Base-by-base conservation (phyloP, 2,797 vertebrate species). In the Sylvia borin region DNA sequence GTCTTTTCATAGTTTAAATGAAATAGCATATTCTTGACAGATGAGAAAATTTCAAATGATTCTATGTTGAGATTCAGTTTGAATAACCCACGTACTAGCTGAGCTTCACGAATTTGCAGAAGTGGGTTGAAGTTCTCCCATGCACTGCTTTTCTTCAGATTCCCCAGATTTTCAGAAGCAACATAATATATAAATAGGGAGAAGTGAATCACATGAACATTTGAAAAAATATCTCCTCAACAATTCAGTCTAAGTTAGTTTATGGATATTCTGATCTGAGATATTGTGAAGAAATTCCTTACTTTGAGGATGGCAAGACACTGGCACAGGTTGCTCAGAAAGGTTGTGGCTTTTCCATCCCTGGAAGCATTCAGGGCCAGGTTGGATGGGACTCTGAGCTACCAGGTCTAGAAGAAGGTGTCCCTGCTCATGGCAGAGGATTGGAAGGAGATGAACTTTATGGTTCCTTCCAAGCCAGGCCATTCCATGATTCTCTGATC, bases 1-100 rank as follows among this genome's bases (percentile, higher is more conserved):
- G 32, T 60, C 71, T 90, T 92, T 94, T 93, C 47, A 43, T 58
- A 78, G 34, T 75, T 90, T 90, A 96, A 96, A 88, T 81, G 54
- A 85, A 95, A 90, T 95, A 88, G 21, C 73, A 75, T 82, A 60
- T 73, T 86, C 51, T 84, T 94, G 94, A 90, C 92, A 96, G 95
- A 92, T 90, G 79, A 97, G 62, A 47, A 90, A 81, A 90, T 93
- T 90, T 97, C 92, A 94, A 95, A 94, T 85, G 90, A 80, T 66
- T 88, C 76, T 68, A 1, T 65, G 50, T 38, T 88, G 68, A 91
- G 82, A 88, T 77, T 91, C 42, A 58, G 58, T 86, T 62, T 90
- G 58, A 81, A 71, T 88, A 93, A 93, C 62, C 70, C 68, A 92
- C 3, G 1, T 66, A 54, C 66, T 53, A 65, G 54, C 17, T 48